Conservation (phyloP, 2,113 vertebrate genomes). For the Athene cunicularia region DNA sequence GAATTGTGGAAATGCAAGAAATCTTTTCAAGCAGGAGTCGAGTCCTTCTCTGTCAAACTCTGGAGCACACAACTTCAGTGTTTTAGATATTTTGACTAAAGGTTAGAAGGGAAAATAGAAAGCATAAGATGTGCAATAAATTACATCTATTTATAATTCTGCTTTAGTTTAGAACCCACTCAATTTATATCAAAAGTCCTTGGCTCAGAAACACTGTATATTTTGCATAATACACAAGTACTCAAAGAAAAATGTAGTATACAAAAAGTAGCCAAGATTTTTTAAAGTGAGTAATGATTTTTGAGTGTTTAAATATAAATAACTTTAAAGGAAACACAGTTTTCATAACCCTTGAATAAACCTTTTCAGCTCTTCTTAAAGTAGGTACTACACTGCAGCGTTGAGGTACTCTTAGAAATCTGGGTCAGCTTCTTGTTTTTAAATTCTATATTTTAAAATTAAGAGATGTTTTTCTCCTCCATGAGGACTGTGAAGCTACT, state of each 20-base stretch:
- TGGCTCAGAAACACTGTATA: not conserved
- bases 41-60: not conserved
- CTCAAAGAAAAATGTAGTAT: not conserved
- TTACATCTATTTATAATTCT: slow-evolving; percentile 3
- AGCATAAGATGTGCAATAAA: not conserved
- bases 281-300: slow-evolving; percentile 46
- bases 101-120: not conserved
- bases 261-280: slow-evolving; percentile 10
- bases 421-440: not conserved
- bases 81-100: not conserved
- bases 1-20: not conserved
- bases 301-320: slow-evolving; percentile 21
- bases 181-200: slow-evolving; percentile 3
- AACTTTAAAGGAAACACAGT: not conserved
- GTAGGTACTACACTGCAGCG: not conserved
- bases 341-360: not conserved
- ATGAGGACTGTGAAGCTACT: not conserved
- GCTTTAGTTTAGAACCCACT: not conserved
- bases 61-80: not conserved
- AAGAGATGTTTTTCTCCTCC: not conserved
- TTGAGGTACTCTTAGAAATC: not conserved
- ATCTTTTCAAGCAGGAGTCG: not conserved
- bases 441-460: not conserved
- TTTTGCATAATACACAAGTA: not conserved
- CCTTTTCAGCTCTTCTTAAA: not conserved